Percentiles rank a stretch among this genome's conserved stretches.
Evolutionary conservation across 2,888 invertebrate genomes (phyloP).

Genomic region (Meiosimyza decipiens): DNA sequence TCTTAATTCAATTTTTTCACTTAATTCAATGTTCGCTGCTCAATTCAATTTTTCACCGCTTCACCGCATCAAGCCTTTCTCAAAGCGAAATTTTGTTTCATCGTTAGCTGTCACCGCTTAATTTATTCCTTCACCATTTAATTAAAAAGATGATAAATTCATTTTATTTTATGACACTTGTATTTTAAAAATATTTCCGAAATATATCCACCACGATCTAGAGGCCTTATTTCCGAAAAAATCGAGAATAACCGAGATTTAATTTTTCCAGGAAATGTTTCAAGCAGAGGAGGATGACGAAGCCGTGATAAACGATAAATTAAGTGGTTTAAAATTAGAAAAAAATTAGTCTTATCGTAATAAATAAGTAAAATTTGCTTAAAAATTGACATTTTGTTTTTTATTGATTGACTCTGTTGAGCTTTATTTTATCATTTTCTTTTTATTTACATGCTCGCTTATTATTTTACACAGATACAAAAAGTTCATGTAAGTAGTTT

Average conservation of each 20-base stretch:
- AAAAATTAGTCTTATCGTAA: conserved; percentile 48
- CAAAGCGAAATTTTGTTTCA: too few species aligned
- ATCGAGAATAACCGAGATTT: background rate
- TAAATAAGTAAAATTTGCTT: background rate
- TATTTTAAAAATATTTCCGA: too few species aligned
- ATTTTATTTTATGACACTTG: too few species aligned
- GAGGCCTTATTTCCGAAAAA: too few species aligned
- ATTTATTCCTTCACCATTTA: too few species aligned
- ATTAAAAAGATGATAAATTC: too few species aligned
- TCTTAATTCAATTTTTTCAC: too few species aligned
- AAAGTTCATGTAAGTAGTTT: conserved; percentile 33
- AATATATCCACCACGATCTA: too few species aligned
- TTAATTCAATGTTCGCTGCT: too few species aligned
- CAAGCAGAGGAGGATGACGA: conserved; percentile 72
- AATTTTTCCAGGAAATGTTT: conserved; percentile 69
- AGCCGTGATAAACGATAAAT: conserved; percentile 68
- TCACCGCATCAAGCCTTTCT: too few species aligned
- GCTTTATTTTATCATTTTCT: conserved; percentile 21
- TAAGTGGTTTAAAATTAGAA: conserved; percentile 69
- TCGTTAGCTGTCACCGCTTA: too few species aligned
- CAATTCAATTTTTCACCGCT: too few species aligned
- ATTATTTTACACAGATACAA: conserved; percentile 30
- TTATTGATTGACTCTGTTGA: conserved; percentile 12
- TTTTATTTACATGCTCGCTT: conserved; percentile 28
- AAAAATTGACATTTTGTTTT: conserved; percentile 20